Conservation (phyloP, 1,140 invertebrate species). For the Aporrectodea caliginosa region DNA sequence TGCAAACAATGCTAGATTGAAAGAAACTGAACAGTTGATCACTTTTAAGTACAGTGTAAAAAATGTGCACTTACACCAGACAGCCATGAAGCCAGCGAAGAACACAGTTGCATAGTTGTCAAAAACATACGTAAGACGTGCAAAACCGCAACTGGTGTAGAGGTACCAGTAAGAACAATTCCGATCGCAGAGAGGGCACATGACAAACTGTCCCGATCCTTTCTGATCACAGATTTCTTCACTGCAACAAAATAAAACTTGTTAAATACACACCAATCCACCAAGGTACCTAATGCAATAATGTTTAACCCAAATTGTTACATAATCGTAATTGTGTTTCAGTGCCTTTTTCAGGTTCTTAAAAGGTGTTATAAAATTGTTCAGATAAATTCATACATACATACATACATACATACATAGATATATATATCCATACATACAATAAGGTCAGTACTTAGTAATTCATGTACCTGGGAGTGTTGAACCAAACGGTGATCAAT, state of each 20-base stretch:
- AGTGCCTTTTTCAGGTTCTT: no score
- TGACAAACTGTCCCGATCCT: conserved; percentile 26
- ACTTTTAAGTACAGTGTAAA: no score
- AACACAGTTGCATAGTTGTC: conserved; percentile 95
- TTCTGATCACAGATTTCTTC: conserved; percentile 25
- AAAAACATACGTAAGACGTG: conserved; percentile 86
- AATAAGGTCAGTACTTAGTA: conserved; percentile 23
- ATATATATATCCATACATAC: not conserved
- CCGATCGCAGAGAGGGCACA: conserved; percentile 55
- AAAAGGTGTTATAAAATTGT: not conserved
- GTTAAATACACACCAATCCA: no score
- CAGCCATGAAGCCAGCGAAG: conserved; percentile 95
- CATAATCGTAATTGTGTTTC: no score
- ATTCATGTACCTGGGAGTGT: conserved; percentile 71
- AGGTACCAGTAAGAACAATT: conserved; percentile 77
- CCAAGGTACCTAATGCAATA: no score
- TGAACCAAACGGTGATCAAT: conserved; percentile 71
- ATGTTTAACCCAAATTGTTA: no score
- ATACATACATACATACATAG: not conserved
- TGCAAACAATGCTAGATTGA: no score
- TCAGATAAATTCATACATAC: not conserved
- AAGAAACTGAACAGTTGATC: no score
- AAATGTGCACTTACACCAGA: conserved; percentile 60
- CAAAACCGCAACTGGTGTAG: conserved; percentile 80
- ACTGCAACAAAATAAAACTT: no score